These are phyloP conservation scores for Rhogogaster chlorosoma DNA, from an alignment of 2,888 invertebrate genomes.

Conservation along the genomic window DNA sequence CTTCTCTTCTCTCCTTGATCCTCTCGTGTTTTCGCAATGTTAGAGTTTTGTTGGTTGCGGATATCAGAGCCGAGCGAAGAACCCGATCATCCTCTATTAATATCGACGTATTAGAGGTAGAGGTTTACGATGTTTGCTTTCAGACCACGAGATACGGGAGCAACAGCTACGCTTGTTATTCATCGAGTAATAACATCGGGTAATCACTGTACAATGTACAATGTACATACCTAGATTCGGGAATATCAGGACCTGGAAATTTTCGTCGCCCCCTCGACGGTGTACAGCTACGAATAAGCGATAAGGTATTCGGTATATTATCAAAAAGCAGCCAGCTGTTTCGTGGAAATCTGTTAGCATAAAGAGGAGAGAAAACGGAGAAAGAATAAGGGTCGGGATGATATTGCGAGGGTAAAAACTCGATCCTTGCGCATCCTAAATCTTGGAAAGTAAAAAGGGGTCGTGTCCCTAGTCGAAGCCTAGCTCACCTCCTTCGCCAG, in stretches of 20 bases:
- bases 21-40: conserved; percentile 42
- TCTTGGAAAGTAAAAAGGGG: conserved; percentile 32
- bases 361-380: neutral
- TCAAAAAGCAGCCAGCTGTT: conserved; percentile 23
- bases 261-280: neutral
- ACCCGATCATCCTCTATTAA: conserved; percentile 55
- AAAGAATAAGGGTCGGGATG: conserved; percentile 16
- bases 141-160: conserved; percentile 57
- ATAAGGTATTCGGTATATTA: conserved; percentile 15
- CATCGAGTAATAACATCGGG: neutral
- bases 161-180: conserved; percentile 16
- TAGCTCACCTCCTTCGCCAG: neutral
- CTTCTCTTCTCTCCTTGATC: neutral
- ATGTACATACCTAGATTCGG: too few relatives aligned
- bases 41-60: conserved; percentile 16
- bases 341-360: conserved; percentile 8
- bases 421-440: conserved; percentile 5
- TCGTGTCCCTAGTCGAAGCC: neutral
- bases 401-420: conserved; percentile 15
- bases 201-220: neutral
- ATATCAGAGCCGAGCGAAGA: neutral
- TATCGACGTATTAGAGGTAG: conserved; percentile 59
- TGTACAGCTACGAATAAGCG: conserved; percentile 1
- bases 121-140: conserved; percentile 13
- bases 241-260: neutral